phyloP scores from a whole-genome alignment of 2,797 vertebrate genomes.

The Champsocephalus gunnari region DNA sequence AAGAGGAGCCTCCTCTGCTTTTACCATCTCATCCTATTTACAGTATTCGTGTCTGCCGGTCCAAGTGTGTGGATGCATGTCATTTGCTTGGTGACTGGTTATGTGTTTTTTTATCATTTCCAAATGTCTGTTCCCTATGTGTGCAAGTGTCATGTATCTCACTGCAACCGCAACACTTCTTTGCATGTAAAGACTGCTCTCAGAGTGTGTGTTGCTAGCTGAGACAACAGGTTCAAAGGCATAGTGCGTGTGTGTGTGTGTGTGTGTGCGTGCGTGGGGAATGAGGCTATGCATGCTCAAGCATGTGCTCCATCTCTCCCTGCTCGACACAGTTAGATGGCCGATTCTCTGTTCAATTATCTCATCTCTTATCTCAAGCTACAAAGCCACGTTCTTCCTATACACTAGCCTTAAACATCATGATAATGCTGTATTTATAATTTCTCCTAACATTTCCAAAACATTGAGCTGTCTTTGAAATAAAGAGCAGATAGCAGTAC shows the following conservation, averaged over 20 bases:
- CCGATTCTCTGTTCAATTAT: neutral
- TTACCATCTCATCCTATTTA: conserved; percentile 13
- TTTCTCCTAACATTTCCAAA: neutral
- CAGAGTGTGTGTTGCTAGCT: conserved; percentile 4
- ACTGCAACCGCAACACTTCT: conserved; percentile 26
- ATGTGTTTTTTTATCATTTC: conserved; percentile 12
- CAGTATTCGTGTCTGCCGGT: conserved; percentile 12
- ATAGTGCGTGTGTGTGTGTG: no score
- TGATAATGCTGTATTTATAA: neutral
- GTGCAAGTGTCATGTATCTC: conserved; percentile 7
- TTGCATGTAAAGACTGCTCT: conserved; percentile 25
- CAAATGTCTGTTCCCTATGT: neutral
- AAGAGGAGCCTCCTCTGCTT: conserved; percentile 21
- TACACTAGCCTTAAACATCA: conserved; percentile 1
- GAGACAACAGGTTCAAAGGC: conserved; percentile 5
- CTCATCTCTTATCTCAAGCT: neutral
- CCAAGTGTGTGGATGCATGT: conserved; percentile 1
- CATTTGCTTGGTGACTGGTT: neutral
- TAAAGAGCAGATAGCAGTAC: neutral
- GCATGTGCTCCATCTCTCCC: conserved; percentile 17
- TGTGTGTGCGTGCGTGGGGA: conserved; percentile 1
- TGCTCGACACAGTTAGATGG: neutral
- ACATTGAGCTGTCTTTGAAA: neutral
- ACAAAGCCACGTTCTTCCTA: neutral
- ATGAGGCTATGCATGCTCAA: conserved; percentile 20